Percentiles rank a stretch among this genome's conserved stretches.
Evolutionary conservation across 1,140 invertebrate species (phyloP).

Genomic region (Cydia strobilella): DNA sequence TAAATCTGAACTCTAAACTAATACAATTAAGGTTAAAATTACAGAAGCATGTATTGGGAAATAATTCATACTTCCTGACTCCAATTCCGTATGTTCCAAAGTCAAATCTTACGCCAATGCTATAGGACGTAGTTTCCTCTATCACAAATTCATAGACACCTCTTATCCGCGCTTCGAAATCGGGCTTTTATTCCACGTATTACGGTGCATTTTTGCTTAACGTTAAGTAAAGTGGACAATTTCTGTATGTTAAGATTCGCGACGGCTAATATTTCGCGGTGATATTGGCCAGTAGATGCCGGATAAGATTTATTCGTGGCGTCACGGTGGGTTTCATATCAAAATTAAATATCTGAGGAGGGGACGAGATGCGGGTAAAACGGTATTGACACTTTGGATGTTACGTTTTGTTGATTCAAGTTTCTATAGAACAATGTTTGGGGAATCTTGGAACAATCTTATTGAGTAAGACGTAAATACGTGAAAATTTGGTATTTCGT

Average conservation of each 20-base stretch:
- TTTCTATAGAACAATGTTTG: not conserved
- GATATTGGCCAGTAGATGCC: slow-evolving; percentile 70
- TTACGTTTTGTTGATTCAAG: not conserved
- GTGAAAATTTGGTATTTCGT: too few species aligned
- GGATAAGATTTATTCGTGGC: slow-evolving; percentile 68
- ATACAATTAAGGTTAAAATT: not conserved
- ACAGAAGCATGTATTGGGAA: not conserved
- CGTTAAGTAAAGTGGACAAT: slow-evolving; percentile 51
- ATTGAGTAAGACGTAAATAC: not conserved
- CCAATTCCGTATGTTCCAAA: not conserved
- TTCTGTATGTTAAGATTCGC: slow-evolving; percentile 64
- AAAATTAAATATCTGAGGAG: slow-evolving; percentile 72
- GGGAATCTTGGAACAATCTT: too few species aligned
- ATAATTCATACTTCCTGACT: slow-evolving; percentile 31
- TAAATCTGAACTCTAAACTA: slow-evolving; percentile 6
- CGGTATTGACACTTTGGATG: slow-evolving; percentile 30
- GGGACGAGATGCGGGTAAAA: slow-evolving; percentile 41
- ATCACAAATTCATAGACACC: slow-evolving; percentile 22
- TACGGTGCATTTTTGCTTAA: not conserved
- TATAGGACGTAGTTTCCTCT: slow-evolving; percentile 15
- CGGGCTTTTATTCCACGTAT: slow-evolving; percentile 30
- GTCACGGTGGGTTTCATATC: slow-evolving; percentile 72
- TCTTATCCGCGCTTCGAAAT: slow-evolving; percentile 1
- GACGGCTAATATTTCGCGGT: slow-evolving; percentile 74
- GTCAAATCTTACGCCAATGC: slow-evolving; percentile 16